Evolutionary conservation across 2,888 invertebrate genomes (phyloP).

Genomic region (Rutpela maculata): DNA sequence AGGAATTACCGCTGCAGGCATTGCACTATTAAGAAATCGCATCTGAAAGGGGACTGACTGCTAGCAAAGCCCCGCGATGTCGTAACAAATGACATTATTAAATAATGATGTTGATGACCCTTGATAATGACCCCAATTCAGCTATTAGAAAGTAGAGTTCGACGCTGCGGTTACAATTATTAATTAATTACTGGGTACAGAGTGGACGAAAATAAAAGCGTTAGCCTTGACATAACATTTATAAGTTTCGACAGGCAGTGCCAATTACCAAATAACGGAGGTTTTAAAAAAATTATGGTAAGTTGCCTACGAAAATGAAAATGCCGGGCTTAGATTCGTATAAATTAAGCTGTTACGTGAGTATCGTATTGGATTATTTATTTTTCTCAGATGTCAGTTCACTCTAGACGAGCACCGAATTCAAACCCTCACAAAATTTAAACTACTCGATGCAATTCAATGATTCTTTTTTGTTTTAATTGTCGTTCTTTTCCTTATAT

Average conservation of each 20-base stretch:
- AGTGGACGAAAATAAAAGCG: conserved; percentile 9
- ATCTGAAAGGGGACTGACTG: conserved; percentile 4
- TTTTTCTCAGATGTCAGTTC: too few species aligned
- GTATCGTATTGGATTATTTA: too few species aligned
- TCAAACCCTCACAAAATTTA: too few species aligned
- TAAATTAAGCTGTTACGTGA: too few species aligned
- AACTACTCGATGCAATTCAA: too few species aligned
- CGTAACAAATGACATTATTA: conserved; percentile 41
- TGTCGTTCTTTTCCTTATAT: too few species aligned
- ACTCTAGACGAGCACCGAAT: too few species aligned
- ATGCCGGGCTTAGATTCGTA: too few species aligned
- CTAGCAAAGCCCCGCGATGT: conserved; percentile 26
- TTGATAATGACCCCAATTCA: conserved; percentile 61
- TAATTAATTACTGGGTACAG: background rate
- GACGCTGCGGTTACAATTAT: conserved; percentile 17
- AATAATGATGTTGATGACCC: conserved; percentile 54
- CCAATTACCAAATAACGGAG: background rate
- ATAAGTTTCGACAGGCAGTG: background rate
- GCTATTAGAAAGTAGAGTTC: conserved; percentile 54
- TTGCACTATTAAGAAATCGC: conserved; percentile 13
- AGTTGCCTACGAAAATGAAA: too few species aligned
- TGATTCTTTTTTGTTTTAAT: too few species aligned
- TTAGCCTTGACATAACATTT: background rate
- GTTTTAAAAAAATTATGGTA: too few species aligned
- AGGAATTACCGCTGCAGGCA: background rate